Evolutionary conservation across 2,113 vertebrate genomes (phyloP).

Genomic region (Solenodon paradoxus): DNA sequence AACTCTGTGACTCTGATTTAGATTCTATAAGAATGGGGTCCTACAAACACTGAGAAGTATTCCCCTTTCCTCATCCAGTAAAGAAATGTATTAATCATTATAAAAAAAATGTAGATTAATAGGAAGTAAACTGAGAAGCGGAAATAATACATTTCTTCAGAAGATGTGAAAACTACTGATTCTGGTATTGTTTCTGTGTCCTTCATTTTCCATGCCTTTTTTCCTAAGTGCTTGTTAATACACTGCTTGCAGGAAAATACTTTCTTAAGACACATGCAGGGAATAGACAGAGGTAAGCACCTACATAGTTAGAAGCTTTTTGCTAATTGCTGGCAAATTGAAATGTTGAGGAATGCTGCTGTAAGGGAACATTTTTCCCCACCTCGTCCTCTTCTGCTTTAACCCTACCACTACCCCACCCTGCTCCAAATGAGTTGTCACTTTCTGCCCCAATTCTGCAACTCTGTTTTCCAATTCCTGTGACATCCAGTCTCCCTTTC

Average conservation of each 20-base stretch:
- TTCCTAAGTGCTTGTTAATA: background rate
- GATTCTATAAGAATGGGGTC: background rate
- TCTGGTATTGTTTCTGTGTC: background rate
- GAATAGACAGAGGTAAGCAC: background rate
- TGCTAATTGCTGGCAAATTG: background rate
- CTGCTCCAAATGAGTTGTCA: background rate
- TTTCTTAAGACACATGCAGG: conserved; percentile 4
- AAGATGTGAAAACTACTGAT: background rate
- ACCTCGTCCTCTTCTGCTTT: background rate
- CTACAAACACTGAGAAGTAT: background rate
- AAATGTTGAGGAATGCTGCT: background rate
- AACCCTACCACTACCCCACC: background rate
- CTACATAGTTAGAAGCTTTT: background rate
- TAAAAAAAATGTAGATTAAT: background rate
- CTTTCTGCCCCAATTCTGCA: background rate
- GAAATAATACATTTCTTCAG: background rate
- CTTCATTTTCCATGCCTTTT: background rate
- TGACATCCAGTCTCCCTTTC: background rate
- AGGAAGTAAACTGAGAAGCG: background rate
- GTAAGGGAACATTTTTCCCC: background rate
- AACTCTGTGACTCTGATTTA: background rate
- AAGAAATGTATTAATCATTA: background rate
- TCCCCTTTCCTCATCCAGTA: background rate
- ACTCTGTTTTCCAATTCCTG: background rate
- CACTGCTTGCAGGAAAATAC: background rate